Evolutionary conservation across 2,797 vertebrate species (phyloP), one percentile per base, ranked within the genome.

Genomic region (Clarias fuscus): DNA sequence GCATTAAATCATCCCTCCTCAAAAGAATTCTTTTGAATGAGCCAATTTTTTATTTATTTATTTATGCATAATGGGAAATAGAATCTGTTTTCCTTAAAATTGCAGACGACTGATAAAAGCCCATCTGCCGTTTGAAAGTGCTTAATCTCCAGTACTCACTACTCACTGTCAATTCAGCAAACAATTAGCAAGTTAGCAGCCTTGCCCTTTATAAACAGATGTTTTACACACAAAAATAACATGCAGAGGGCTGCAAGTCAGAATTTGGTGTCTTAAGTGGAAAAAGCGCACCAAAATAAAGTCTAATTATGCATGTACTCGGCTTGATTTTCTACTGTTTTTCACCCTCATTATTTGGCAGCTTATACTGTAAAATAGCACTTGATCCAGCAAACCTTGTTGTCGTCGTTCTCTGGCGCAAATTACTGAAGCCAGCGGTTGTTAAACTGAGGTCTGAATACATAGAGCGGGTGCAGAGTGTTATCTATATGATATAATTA

Each of bases 161-260:
- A 62, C 37, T 62, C 40, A 27, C 71, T 56, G 61, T 76, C 43
- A n/a, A 40, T 86, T 86, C 62, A 37, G 73, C 71, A 81, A 81
- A 81, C 85, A 82, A 59, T 75, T 76, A 82, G 43, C 62, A 37
- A n/a, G 79, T 67, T 75, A 82, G 40, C 79, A 77, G 30, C 18
- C 64, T 13, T 83, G 33, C 64, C 67, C 59, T 65, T 86, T 65
- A 73, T 43, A n/a, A 64, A 43, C 78, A 64, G 78, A 64, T 80
- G 78, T n/a, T 64, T n/a, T 64, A 15, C 33, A 64, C 59, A 80
- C 30, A 8, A 62, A 40, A 43, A 79, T 40, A 79, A 40, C 53
- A 79, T 22, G n/a, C 59, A 43, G 17, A 77, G 27, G 75, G n/a
- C n/a, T 77, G 56, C 33, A 77, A 77, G 33, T 59, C 75, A 22